Evolutionary conservation across 2,888 invertebrate species (phyloP), one percentile per base, ranked within the genome.

Genomic region (Miltochrista miniata): DNA sequence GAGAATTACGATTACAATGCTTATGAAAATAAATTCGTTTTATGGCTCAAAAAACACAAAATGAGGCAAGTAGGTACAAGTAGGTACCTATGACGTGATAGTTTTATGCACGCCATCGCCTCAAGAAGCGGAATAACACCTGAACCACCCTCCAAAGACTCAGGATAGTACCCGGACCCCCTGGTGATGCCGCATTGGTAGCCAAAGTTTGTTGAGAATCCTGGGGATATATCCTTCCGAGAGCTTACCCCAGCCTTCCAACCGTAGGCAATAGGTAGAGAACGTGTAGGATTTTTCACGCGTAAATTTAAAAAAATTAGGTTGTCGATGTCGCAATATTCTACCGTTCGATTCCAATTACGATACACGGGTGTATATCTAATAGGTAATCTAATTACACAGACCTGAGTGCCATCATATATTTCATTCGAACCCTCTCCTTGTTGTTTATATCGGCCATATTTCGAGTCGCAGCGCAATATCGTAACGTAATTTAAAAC

Each of bases 401-500:
- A 61, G 74, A 72, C 68, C 70, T 67, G 75, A 76, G 70, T 69
- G 68, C 71, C 74, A 74, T 59, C 76, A 70, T 75, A 83, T 84
- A 83, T 81, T 80, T 83, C 78, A 81, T 79, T 72, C 72, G 74
- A 85, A 82, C 87, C 88, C 87, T 85, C 86, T 87, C 81, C 52
- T 67, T 68, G 64, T 64, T 81, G 82, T 88, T 85, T 87, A 86
- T 86, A 78, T 82, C 81, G 70, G 83, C 83, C 72, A 90, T 88
- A 90, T 85, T 86, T 87, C 81, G 89, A 82, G 79, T 77, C 79
- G 68, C 71, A 83, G 84, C 72, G 89, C 81, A 91, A 90, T 91
- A 91, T 89, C 87, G 87, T 89, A 90, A 90, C 84, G 88, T 86
- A 91, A 91, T 91, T 90, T 90, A 87, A 91, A 91, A 87, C 88